These are phyloP conservation scores for Pteropus rufus DNA, from an alignment of 2,797 vertebrate species.

Conservation along the genomic window DNA sequence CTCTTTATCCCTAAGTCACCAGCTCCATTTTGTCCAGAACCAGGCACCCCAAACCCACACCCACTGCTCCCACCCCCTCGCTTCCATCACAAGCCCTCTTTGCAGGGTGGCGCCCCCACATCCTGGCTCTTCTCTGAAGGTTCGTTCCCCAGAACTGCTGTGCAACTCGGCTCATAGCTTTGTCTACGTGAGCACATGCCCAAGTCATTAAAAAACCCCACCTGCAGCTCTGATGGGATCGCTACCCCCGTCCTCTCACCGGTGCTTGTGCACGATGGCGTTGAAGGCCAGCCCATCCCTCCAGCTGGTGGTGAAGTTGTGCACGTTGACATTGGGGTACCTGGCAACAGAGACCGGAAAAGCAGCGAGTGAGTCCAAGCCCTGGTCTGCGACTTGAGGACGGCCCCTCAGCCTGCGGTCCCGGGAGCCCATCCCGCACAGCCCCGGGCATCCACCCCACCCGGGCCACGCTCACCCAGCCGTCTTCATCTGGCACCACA, in stretches of 20 bases:
- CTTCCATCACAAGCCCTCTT: neutral
- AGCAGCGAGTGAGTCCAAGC: neutral
- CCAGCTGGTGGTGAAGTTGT: slow-evolving; percentile 98
- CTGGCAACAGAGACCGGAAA: slow-evolving; percentile 75
- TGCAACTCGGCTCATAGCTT: neutral
- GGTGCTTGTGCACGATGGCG: slow-evolving; percentile 97
- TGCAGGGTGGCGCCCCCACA: neutral
- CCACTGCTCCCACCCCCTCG: neutral
- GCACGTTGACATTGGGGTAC: slow-evolving; percentile 95
- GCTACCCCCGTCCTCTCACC: slow-evolving; percentile 79
- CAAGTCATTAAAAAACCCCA: neutral
- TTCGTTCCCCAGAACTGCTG: neutral
- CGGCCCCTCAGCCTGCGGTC: neutral
- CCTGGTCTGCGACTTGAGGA: neutral
- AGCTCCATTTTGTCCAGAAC: neutral
- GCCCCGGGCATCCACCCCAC: neutral
- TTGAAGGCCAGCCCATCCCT: slow-evolving; percentile 95
- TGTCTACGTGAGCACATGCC: accelerated
- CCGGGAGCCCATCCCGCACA: neutral
- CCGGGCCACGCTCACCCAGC: slow-evolving; percentile 85
- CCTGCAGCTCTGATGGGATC: accelerated
- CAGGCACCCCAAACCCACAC: neutral
- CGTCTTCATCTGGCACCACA: slow-evolving; percentile 98
- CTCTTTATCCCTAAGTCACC: neutral
- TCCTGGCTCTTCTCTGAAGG: neutral